Evolutionary conservation across 2,797 vertebrate species (phyloP).

Genomic region (Catostomus latipinnis): DNA sequence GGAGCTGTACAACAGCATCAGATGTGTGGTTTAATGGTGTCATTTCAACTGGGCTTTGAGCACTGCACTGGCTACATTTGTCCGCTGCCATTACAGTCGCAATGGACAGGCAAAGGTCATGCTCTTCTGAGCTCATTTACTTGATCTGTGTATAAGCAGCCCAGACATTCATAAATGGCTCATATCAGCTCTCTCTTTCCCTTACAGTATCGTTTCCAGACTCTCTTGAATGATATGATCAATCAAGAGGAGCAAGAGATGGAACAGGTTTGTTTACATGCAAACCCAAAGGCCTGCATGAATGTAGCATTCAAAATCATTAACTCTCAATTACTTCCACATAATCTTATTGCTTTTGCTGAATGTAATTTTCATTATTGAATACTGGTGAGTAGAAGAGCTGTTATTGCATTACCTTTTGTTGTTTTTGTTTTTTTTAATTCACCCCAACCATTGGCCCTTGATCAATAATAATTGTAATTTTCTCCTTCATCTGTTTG

Average conservation of each 20-base stretch:
- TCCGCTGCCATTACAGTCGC: constrained; percentile 64
- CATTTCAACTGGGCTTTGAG: constrained; percentile 56
- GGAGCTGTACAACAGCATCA: constrained; percentile 62
- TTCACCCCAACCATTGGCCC: neutral
- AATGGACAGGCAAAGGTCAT: constrained; percentile 78
- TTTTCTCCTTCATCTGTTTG: constrained; percentile 54
- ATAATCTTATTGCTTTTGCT: neutral
- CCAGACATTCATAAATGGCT: constrained; percentile 60
- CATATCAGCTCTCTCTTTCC: constrained; percentile 48
- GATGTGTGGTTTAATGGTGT: constrained; percentile 55
- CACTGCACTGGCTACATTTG: neutral
- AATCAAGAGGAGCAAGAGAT: constrained; percentile 95
- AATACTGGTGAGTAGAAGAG: neutral
- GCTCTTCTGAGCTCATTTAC: constrained; percentile 71
- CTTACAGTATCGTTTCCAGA: constrained; percentile 91
- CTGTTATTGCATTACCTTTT: constrained; percentile 2
- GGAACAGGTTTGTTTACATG: constrained; percentile 83
- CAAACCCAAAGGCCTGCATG: neutral
- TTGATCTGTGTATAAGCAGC: constrained; percentile 65
- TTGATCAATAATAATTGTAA: neutral
- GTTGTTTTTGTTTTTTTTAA: neutral
- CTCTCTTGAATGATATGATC: constrained; percentile 92
- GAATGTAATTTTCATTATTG: neutral
- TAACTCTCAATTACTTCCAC: neutral
- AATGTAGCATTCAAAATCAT: neutral